Percentiles rank a stretch among this genome's conserved stretches.
phyloP scores from a whole-genome alignment of 2,888 invertebrate genomes.

The Cheilosia pagana region DNA sequence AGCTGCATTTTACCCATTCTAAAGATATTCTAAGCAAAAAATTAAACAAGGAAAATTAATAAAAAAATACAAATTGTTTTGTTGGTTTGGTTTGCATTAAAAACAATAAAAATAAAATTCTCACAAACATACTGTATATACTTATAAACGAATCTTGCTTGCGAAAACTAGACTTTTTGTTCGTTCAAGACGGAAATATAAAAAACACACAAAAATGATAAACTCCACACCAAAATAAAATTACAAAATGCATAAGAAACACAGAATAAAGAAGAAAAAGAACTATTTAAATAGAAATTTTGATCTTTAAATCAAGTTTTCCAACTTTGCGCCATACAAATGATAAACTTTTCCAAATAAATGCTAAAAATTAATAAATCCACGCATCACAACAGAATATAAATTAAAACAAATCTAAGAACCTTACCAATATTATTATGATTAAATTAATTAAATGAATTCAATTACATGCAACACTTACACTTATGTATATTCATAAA shows the following conservation, averaged over 20 bases:
- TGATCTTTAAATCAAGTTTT: slow-evolving; percentile 44
- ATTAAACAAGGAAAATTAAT: slow-evolving; percentile 39
- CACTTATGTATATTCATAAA: slow-evolving; percentile 55
- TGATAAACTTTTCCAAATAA: slow-evolving; percentile 26
- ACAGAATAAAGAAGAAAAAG: too few relatives aligned
- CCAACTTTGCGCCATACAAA: slow-evolving; percentile 36
- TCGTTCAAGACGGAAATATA: slow-evolving; percentile 26
- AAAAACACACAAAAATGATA: background rate
- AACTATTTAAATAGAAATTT: slow-evolving; percentile 49
- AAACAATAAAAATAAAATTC: slow-evolving; percentile 40
- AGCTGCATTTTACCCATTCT: slow-evolving; percentile 84
- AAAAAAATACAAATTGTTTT: slow-evolving; percentile 37
- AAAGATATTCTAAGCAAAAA: slow-evolving; percentile 82
- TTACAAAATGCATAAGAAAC: slow-evolving; percentile 39
- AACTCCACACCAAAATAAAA: slow-evolving; percentile 9
- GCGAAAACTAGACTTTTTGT: slow-evolving; percentile 27
- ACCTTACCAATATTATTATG: slow-evolving; percentile 74
- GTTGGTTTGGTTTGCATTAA: slow-evolving; percentile 68
- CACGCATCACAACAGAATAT: slow-evolving; percentile 27
- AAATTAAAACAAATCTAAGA: slow-evolving; percentile 16
- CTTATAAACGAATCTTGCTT: slow-evolving; percentile 59
- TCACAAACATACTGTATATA: slow-evolving; percentile 42
- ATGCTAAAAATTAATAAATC: slow-evolving; percentile 17
- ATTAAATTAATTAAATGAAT: slow-evolving; percentile 65
- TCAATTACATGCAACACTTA: slow-evolving; percentile 60